Evolutionary conservation across 1,140 invertebrate species (phyloP).

Genomic region (Muscidifurax raptorellus): DNA sequence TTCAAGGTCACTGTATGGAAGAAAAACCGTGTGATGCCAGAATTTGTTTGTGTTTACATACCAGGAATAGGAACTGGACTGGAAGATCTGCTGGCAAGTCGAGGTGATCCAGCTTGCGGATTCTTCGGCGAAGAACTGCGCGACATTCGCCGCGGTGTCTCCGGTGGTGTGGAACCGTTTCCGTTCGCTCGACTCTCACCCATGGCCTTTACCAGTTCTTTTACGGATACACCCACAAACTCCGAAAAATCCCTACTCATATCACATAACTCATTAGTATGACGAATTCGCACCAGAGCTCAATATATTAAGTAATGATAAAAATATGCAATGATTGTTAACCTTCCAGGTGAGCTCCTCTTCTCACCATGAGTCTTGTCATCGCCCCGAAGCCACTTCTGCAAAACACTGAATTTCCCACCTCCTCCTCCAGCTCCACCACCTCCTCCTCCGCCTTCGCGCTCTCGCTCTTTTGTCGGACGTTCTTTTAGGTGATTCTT

Average conservation of each 20-base stretch:
- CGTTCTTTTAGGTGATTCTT: conserved; percentile 68
- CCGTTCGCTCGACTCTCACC: conserved; percentile 86
- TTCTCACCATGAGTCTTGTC: conserved; percentile 72
- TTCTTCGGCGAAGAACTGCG: conserved; percentile 80
- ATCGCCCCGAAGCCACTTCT: conserved; percentile 84
- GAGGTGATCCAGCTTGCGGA: conserved; percentile 75
- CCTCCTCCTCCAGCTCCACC: conserved; percentile 66
- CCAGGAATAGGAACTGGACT: conserved; percentile 80
- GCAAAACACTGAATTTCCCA: conserved; percentile 80
- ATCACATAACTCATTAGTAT: background rate
- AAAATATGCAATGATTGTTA: background rate
- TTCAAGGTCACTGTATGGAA: conserved; percentile 11
- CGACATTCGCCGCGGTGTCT: conserved; percentile 80
- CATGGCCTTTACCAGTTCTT: conserved; percentile 87
- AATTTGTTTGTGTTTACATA: conserved; percentile 58
- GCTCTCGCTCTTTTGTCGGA: conserved; percentile 64
- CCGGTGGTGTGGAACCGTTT: conserved; percentile 84
- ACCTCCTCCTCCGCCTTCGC: conserved; percentile 64
- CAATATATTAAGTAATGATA: background rate
- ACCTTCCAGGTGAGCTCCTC: conserved; percentile 73
- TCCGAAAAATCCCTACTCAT: conserved; percentile 78
- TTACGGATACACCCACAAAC: conserved; percentile 85
- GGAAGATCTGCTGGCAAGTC: conserved; percentile 77
- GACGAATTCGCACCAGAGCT: background rate
- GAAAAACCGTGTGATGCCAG: background rate